Base-by-base conservation (phyloP, 2,888 invertebrate genomes). In the Spodoptera exigua region DNA sequence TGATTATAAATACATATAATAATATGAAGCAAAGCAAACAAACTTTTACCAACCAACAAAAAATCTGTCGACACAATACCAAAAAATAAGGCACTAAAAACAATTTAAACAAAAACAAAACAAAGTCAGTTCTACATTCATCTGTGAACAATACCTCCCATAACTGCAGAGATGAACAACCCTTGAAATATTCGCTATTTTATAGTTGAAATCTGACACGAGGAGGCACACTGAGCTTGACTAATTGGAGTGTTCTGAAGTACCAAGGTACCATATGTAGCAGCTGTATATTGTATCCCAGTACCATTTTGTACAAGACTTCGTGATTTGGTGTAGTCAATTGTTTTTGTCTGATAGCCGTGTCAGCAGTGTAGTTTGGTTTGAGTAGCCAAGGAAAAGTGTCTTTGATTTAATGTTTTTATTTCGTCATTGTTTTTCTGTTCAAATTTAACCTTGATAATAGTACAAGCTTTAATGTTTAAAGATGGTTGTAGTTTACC, bases 211-310 rank as follows among this genome's bases (percentile, higher is more conserved):
- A 82, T 80, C 67, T 74, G 77, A 72, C 67, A 61, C 71, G 65
- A 82, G 75, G 41, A 53, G 16, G 36, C 48, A 61, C 56, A 56
- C 63, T 54, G 68, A 61, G 69, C 61, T 57, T 44, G 74, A 58
- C 81, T 83, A 83, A 83, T 83, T 83, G 83, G 83, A 83, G 83
- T 68, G 79, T 39, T 45, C 40, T 55, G 53, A 18, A 59, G 67
- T 55, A 70, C 51, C 10, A 47, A 21, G 34, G 60, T 61, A 66
- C 66, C 71, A 64, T 53, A 70, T 59, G 60, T 53, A 41, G 44
- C 40, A 40, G 5, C 34, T 39, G 17, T 39, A 37, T 49, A 39
- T 13, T 7, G 34, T 35, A 35, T 47, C 41, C 17, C n/a, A 27
- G 14, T 16, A 40, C n/a, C 40, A 60, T 39, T 18, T 34, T 16